Conservation (phyloP, 2,797 vertebrate species). For the Amphiprion clarkii region DNA sequence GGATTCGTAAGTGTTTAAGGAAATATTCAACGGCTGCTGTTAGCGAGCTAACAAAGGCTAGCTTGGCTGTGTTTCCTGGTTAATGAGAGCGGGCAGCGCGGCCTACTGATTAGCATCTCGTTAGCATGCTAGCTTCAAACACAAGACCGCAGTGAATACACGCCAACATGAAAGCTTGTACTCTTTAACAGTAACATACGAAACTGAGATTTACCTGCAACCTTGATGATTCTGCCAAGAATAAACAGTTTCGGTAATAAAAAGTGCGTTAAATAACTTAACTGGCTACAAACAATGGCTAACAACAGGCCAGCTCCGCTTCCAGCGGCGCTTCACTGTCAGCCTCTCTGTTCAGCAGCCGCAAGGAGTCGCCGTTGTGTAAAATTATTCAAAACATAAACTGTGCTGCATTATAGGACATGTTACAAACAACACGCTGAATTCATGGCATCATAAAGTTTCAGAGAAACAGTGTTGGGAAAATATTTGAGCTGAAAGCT, state of each 20-base stretch:
- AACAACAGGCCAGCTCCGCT: slow-evolving; percentile 39
- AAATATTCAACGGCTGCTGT: not conserved
- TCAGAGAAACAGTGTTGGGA: not conserved
- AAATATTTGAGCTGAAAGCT: not conserved
- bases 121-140: slow-evolving; percentile 30
- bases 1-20: not conserved
- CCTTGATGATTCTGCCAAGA: slow-evolving; percentile 48
- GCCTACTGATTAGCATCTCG: slow-evolving; percentile 48
- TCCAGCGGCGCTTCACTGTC: not conserved
- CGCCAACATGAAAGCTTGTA: fast-evolving
- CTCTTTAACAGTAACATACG: not conserved
- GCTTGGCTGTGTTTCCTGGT: slow-evolving; percentile 40
- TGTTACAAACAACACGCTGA: fast-evolving
- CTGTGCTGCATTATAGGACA: not conserved
- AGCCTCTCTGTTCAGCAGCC: slow-evolving; percentile 32
- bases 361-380: slow-evolving; percentile 50
- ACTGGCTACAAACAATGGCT: slow-evolving; percentile 74
- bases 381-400: not conserved
- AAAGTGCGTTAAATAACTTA: slow-evolving; percentile 27
- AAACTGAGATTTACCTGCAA: slow-evolving; percentile 79
- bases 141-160: slow-evolving; percentile 3
- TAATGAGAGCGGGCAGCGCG: slow-evolving; percentile 36
- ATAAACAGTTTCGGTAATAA: slow-evolving; percentile 30
- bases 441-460: not conserved
- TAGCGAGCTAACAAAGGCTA: slow-evolving; percentile 64